Conservation (phyloP, 2,888 invertebrate species). For the Conops quadrifasciatus region DNA sequence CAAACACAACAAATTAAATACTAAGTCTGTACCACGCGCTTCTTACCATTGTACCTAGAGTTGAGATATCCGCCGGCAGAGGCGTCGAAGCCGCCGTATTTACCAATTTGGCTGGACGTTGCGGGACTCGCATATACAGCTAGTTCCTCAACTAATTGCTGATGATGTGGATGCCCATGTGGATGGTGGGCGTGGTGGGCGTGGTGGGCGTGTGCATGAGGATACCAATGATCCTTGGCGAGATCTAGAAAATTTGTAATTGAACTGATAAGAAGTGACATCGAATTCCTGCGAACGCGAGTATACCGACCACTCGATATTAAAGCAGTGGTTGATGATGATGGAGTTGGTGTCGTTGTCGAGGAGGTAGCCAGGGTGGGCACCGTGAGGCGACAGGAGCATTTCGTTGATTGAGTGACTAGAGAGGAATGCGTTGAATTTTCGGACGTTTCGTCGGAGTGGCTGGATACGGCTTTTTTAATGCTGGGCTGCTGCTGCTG, state of each 20-base stretch:
- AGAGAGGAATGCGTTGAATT: conserved; percentile 16
- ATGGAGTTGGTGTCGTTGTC: conserved; percentile 42
- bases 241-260: conserved; percentile 44
- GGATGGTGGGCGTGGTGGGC: conserved; percentile 47
- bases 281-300: too few relatives aligned
- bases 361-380: conserved; percentile 31
- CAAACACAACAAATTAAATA: neutral
- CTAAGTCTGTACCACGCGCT: too few relatives aligned
- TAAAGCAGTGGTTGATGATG: conserved; percentile 43
- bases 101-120: conserved; percentile 53
- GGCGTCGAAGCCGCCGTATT: conserved; percentile 61
- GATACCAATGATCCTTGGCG: conserved; percentile 52
- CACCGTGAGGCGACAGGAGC: conserved; percentile 44
- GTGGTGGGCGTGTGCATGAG: conserved; percentile 44
- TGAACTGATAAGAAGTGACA: neutral
- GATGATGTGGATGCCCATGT: conserved; percentile 50
- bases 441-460: neutral
- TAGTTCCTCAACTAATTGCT: conserved; percentile 59
- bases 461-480: neutral
- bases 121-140: conserved; percentile 57
- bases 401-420: conserved; percentile 43
- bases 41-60: conserved; percentile 65
- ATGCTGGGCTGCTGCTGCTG: neutral
- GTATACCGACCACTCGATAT: conserved; percentile 39
- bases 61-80: conserved; percentile 63